Evolutionary conservation across 2,888 invertebrate species (phyloP).

Genomic region (Diarsia brunnea): DNA sequence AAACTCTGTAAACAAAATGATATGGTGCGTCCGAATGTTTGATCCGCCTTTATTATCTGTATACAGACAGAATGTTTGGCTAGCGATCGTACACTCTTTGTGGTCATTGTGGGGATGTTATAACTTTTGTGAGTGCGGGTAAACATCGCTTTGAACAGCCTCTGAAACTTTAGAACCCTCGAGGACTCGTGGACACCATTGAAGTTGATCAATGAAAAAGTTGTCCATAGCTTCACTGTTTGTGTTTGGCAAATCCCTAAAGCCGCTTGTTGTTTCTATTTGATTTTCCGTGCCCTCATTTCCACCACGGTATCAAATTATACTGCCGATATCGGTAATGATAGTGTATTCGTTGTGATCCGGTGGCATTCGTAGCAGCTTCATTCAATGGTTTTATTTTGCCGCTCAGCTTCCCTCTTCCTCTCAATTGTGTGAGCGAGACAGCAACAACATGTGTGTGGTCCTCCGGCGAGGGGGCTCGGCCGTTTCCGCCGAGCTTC

Average conservation of each 20-base stretch:
- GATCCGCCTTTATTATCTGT: constrained; percentile 90
- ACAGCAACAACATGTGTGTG: constrained; percentile 86
- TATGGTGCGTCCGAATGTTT: constrained; percentile 89
- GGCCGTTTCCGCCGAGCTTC: constrained; percentile 80
- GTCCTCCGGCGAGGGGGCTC: constrained; percentile 82
- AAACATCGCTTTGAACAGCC: constrained; percentile 75
- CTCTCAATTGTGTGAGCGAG: constrained; percentile 80
- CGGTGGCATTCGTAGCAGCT: constrained; percentile 79
- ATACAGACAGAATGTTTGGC: constrained; percentile 86
- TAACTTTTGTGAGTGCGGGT: constrained; percentile 75
- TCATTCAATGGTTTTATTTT: constrained; percentile 89
- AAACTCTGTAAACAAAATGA: constrained; percentile 91
- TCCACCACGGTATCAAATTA: constrained; percentile 68
- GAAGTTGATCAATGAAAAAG: constrained; percentile 16
- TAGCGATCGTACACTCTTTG: constrained; percentile 84
- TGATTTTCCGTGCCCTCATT: constrained; percentile 56
- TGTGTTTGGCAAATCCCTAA: constrained; percentile 18
- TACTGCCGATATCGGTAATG: constrained; percentile 70
- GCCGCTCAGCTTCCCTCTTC: constrained; percentile 77
- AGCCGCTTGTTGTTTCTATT: constrained; percentile 34
- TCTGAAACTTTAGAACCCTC: constrained; percentile 31
- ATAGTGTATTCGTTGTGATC: constrained; percentile 74
- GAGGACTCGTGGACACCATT: constrained; percentile 16
- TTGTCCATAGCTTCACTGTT: constrained; percentile 10
- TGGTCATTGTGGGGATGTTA: constrained; percentile 82